These are phyloP conservation scores for Lamellibrachia luymesi DNA, from an alignment of 1,140 invertebrate genomes.

Conservation along the genomic window DNA sequence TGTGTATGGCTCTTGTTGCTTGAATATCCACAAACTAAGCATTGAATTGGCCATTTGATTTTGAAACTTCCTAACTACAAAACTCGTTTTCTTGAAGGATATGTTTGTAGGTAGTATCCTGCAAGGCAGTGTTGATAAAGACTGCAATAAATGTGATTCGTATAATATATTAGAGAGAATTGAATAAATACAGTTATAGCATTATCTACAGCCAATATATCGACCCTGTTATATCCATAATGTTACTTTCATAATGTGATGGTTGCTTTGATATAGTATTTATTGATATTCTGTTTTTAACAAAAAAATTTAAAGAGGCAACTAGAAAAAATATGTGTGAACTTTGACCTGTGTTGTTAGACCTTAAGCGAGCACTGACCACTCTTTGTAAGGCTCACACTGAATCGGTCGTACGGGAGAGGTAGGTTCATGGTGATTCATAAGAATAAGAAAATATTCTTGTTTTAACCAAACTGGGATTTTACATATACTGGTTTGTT, in stretches of 20 bases:
- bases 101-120: not conserved
- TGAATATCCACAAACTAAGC: too few relatives aligned
- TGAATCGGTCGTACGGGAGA: constrained; percentile 75
- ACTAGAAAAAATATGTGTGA: not conserved
- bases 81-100: not conserved
- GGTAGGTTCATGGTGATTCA: constrained; percentile 44
- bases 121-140: too few relatives aligned
- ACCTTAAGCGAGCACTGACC: constrained; percentile 65
- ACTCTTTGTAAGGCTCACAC: constrained; percentile 70
- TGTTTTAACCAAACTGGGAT: not conserved
- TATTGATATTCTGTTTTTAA: not conserved
- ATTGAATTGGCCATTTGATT: not conserved
- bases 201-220: not conserved
- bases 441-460: not conserved
- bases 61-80: not conserved
- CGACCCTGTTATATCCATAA: not conserved
- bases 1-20: too few relatives aligned
- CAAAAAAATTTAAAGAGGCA: not conserved
- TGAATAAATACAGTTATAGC: too few relatives aligned
- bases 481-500: too few relatives aligned
- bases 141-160: too few relatives aligned
- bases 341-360: not conserved
- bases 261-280: not conserved
- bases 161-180: too few relatives aligned
- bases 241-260: not conserved